Evolutionary conservation across 2,113 vertebrate genomes (phyloP).

Genomic region (Toxotes jaculatrix): DNA sequence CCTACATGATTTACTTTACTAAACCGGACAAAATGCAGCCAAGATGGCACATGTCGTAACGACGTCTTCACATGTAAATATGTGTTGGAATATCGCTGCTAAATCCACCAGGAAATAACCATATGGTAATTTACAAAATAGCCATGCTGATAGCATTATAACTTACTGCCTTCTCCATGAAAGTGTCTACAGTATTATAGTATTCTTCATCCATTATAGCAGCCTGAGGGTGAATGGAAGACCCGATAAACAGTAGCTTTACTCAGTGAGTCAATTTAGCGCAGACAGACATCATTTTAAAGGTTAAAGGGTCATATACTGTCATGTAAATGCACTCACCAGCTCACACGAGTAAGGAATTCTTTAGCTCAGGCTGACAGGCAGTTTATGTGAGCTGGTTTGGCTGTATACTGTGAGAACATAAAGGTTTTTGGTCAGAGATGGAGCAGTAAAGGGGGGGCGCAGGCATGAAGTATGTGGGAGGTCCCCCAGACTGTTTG

Average conservation of each 20-base stretch:
- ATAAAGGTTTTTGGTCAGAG: slow-evolving; percentile 32
- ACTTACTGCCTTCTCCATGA: slow-evolving; percentile 11
- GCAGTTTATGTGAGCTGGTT: slow-evolving; percentile 44
- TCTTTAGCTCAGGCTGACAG: slow-evolving; percentile 49
- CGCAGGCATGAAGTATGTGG: slow-evolving; percentile 21
- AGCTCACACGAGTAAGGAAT: slow-evolving; percentile 1
- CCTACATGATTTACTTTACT: neutral
- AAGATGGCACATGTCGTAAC: neutral
- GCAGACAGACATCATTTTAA: slow-evolving; percentile 14
- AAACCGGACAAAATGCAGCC: neutral
- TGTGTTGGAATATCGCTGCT: slow-evolving; percentile 8
- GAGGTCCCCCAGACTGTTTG: slow-evolving; percentile 52
- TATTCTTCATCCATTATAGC: slow-evolving; percentile 16
- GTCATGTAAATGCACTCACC: slow-evolving; percentile 12
- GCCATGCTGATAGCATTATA: slow-evolving; percentile 3
- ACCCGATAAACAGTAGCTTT: slow-evolving; percentile 3
- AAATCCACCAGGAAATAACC: slow-evolving; percentile 34
- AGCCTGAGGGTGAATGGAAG: slow-evolving; percentile 21
- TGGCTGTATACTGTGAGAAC: slow-evolving; percentile 59
- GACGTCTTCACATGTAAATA: neutral
- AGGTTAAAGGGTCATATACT: slow-evolving; percentile 23
- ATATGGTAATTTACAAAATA: slow-evolving; percentile 32
- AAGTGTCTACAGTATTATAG: slow-evolving; percentile 9
- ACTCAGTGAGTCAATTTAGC: slow-evolving; percentile 30
- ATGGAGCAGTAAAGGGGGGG: neutral